Percentiles rank a stretch among this genome's conserved stretches.
These are phyloP conservation scores for Slavum lentiscoides DNA, from an alignment of 2,888 invertebrate species.

Conservation along the genomic window DNA sequence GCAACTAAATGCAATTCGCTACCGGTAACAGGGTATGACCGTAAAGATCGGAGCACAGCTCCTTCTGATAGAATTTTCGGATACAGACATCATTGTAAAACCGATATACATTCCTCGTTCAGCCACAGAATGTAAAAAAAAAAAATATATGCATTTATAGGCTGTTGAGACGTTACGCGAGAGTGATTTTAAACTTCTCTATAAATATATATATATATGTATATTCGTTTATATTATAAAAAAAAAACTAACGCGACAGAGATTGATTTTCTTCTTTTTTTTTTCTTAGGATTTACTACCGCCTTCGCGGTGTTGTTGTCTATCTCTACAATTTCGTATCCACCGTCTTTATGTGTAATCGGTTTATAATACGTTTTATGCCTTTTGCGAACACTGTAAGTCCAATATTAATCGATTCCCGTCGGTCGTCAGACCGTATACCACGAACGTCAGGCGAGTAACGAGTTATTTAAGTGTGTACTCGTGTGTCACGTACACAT, in stretches of 20 bases:
- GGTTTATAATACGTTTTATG: conserved; percentile 39
- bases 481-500: not conserved
- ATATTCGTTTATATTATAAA: not conserved
- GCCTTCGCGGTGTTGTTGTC: not conserved
- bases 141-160: no score
- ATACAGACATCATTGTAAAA: no score
- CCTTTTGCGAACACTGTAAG: conserved; percentile 10
- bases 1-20: no score
- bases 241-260: conserved; percentile 12
- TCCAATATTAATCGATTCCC: conserved; percentile 34
- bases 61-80: no score
- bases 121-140: no score
- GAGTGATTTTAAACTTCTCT: not conserved
- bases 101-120: no score
- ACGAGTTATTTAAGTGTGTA: no score
- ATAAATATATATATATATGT: not conserved
- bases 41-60: no score
- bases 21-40: no score
- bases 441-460: no score
- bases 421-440: not conserved
- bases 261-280: conserved; percentile 20
- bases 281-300: conserved; percentile 9
- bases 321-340: not conserved
- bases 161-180: no score
- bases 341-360: not conserved